phyloP scores from a whole-genome alignment of 2,113 vertebrate species.

The Bothrops jararaca region DNA sequence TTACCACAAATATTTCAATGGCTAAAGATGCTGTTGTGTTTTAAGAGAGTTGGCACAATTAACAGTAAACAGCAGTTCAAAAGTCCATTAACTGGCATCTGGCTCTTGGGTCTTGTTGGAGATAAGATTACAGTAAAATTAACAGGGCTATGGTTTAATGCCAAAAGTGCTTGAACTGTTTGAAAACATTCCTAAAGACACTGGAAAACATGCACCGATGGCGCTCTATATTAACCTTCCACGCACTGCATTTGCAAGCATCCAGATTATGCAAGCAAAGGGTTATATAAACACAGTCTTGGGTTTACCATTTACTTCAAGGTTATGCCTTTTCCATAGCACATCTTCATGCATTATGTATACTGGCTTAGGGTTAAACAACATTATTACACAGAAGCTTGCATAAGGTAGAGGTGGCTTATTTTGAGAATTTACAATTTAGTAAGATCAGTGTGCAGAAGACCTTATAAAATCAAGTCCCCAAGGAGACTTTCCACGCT shows the following conservation, averaged over 20 bases:
- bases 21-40: background rate
- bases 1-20: background rate
- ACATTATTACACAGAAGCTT: background rate
- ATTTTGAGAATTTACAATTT: background rate
- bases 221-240: background rate
- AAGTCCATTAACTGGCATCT: background rate
- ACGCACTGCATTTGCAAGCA: background rate
- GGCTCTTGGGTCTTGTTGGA: background rate
- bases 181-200: background rate
- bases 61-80: background rate
- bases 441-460: background rate
- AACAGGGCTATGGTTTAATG: background rate
- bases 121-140: background rate
- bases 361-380: background rate
- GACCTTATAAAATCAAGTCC: background rate
- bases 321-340: background rate
- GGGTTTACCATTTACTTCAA: background rate
- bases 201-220: background rate
- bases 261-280: background rate
- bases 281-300: background rate
- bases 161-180: background rate
- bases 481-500: too few relatives aligned
- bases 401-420: background rate
- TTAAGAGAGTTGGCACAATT: background rate
- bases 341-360: background rate